Conservation (phyloP, 2,113 vertebrate genomes). For the Brachyistius frenatus region DNA sequence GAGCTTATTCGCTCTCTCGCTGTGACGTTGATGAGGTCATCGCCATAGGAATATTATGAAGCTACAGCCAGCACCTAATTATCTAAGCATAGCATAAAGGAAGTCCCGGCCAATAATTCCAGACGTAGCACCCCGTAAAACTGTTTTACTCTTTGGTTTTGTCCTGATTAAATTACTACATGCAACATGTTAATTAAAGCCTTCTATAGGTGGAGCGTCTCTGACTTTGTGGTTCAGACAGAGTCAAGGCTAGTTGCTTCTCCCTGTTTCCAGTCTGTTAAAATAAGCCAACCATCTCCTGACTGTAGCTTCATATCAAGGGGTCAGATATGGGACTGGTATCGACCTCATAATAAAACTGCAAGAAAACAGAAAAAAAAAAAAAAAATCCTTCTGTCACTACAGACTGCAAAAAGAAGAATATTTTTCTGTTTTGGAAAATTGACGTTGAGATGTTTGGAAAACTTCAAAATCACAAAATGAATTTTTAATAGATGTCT, state of each 20-base stretch:
- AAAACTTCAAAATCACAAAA: slow-evolving; percentile 42
- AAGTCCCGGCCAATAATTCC: neutral
- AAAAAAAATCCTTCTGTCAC: too few relatives aligned
- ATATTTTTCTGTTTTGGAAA: neutral
- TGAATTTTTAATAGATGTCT: neutral
- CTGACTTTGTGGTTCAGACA: too few relatives aligned
- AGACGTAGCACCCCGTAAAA: neutral
- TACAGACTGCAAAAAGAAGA: too few relatives aligned
- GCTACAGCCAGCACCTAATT: neutral
- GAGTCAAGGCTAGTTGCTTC: too few relatives aligned
- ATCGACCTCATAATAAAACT: neutral
- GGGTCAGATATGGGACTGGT: neutral
- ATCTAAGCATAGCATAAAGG: neutral
- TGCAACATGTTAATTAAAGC: neutral
- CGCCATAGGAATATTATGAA: neutral
- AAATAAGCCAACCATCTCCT: neutral
- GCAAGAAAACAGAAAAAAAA: neutral
- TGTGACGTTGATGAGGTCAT: neutral
- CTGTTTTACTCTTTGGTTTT: neutral
- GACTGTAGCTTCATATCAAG: neutral
- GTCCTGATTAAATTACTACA: neutral
- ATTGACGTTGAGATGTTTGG: slow-evolving; percentile 14
- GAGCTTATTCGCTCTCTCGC: neutral
- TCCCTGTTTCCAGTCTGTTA: neutral
- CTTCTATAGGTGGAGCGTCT: neutral